These are phyloP conservation scores for Mythimna pallens DNA, from an alignment of 2,888 invertebrate species.

Conservation along the genomic window DNA sequence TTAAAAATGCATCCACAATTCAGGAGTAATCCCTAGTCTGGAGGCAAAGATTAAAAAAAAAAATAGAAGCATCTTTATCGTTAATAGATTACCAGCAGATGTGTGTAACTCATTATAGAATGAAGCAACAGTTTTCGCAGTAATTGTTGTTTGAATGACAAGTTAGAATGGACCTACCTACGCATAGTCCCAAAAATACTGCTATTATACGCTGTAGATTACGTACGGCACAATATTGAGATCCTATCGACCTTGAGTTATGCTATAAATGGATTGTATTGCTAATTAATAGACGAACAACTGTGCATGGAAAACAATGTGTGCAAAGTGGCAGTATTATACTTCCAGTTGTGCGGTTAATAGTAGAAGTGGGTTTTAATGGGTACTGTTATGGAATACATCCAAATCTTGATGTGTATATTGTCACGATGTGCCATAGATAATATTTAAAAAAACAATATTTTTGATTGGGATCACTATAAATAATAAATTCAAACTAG, in stretches of 20 bases:
- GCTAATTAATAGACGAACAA: slow-evolving; percentile 47
- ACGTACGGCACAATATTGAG: slow-evolving; percentile 44
- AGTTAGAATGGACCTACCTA: slow-evolving; percentile 3
- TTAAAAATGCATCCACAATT: too few species aligned
- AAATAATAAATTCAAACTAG: too few species aligned
- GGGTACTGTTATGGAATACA: slow-evolving; percentile 16
- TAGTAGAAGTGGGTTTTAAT: not conserved
- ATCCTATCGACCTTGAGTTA: slow-evolving; percentile 46
- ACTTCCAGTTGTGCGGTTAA: not conserved
- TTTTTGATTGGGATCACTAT: too few species aligned
- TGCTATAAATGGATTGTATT: slow-evolving; percentile 55
- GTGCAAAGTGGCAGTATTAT: slow-evolving; percentile 10
- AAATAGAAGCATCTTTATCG: slow-evolving; percentile 11
- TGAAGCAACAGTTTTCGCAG: slow-evolving; percentile 4
- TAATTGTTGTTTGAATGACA: not conserved
- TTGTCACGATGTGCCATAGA: too few species aligned
- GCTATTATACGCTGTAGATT: slow-evolving; percentile 16
- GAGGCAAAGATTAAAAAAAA: too few species aligned
- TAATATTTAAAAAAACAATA: too few species aligned
- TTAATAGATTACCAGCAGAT: slow-evolving; percentile 5
- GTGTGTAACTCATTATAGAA: not conserved
- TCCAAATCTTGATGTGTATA: not conserved
- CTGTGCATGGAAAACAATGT: slow-evolving; percentile 41
- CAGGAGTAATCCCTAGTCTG: too few species aligned
- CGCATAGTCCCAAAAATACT: slow-evolving; percentile 23